Evolutionary conservation across 2,113 vertebrate genomes (phyloP).

Genomic region (Synodontis membranacea): DNA sequence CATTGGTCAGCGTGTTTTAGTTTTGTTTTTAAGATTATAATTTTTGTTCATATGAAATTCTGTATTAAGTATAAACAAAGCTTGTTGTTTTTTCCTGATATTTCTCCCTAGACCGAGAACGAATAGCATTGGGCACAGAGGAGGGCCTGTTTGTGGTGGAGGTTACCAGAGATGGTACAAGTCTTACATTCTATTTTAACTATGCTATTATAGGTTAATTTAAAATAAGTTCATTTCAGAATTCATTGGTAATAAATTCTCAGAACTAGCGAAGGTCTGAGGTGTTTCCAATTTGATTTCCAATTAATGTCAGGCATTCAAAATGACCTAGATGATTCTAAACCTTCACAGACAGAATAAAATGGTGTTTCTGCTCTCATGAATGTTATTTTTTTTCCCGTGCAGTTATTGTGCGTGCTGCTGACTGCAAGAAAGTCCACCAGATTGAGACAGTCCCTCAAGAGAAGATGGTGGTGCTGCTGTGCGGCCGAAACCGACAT

Average conservation of each 20-base stretch:
- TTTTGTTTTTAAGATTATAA: background rate
- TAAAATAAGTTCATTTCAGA: background rate
- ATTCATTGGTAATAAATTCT: background rate
- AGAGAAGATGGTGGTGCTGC: constrained; percentile 84
- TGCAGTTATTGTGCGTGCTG: constrained; percentile 90
- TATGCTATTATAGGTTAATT: no score
- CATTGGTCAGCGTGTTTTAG: constrained; percentile 73
- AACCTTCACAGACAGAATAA: background rate
- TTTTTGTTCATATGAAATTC: background rate
- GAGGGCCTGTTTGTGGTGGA: constrained; percentile 95
- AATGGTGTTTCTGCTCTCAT: background rate
- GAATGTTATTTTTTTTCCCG: background rate
- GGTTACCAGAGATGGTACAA: constrained; percentile 90
- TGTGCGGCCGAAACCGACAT: constrained; percentile 88
- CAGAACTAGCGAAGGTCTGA: background rate
- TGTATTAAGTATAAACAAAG: background rate
- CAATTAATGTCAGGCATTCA: background rate
- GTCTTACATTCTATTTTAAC: background rate
- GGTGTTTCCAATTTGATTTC: background rate
- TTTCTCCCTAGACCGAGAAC: constrained; percentile 83
- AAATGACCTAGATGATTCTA: background rate
- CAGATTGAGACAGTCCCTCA: constrained; percentile 89
- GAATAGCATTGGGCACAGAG: constrained; percentile 89
- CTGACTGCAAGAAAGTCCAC: constrained; percentile 93
- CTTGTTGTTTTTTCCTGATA: constrained; percentile 9